Evolutionary conservation across 2,113 vertebrate species (phyloP), one percentile per base, ranked within the genome.

Genomic region (Heteronetta atricapilla): DNA sequence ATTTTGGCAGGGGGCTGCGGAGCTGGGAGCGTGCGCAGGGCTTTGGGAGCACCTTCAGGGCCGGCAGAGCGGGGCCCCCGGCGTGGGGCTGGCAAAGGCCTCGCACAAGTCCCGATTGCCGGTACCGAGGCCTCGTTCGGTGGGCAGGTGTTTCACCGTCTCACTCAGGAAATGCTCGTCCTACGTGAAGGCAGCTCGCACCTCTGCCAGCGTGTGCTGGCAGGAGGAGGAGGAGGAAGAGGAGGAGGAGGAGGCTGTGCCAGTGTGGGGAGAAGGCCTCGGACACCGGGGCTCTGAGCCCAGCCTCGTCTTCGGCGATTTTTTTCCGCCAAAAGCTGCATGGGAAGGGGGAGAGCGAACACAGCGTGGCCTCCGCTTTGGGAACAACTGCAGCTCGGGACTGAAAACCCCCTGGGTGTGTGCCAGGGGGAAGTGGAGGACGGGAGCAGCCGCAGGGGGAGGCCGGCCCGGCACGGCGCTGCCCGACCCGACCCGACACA

Each of bases 281-380:
- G 3, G 26, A 64, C n/a, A 15, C 10, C 50, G 46, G 20, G 46
- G 46, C 46, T 48, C 20, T 48, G 46, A 22, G 10, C 46, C 19
- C 13, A 19, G 28, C 8, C 22, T 66, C n/a, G 23, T 58, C 34
- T 36, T 8, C 0, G 4, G 21, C 8, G 70, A 19, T 53, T 58
- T 50, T 38, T 82, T 46, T 22, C 58, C 18, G 7, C 33, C 6
- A 8, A 33, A 40, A 90, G 46, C 66, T 63, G 36, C 4, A 3
- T 33, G 33, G 46, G 62, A 59, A 28, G 10, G 28, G n/a, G 42
- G n/a, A 34, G 36, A 53, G 31, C 67, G 29, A 78, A 66, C 31
- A 4, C 2, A 21, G 59, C 10, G 0, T 1, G 38, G 66, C 44
- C 70, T 59, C 34, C 82, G 80, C 1, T 0, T 3, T 72, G 81